These are phyloP conservation scores for Serrognathus titanus DNA, from an alignment of 2,888 invertebrate genomes.

Conservation along the genomic window DNA sequence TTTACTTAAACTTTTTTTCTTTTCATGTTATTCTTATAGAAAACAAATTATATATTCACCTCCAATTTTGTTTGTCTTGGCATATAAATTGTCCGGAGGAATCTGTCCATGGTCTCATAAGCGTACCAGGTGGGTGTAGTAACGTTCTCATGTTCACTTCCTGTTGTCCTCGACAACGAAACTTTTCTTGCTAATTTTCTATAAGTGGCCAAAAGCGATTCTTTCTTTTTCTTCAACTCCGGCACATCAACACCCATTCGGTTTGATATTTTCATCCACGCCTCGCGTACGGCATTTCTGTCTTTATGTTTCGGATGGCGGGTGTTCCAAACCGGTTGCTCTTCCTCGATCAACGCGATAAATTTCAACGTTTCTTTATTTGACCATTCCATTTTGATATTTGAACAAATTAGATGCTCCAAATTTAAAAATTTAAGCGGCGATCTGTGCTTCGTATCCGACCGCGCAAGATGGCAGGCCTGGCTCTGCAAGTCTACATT, in stretches of 20 bases:
- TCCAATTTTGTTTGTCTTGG: background rate
- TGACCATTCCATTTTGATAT: slow-evolving; percentile 1
- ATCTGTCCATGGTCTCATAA: slow-evolving; percentile 19
- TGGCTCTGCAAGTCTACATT: too few relatives aligned
- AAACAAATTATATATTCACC: too few relatives aligned
- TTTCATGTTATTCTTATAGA: too few relatives aligned
- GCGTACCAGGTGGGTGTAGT: slow-evolving; percentile 23
- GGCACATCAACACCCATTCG: slow-evolving; percentile 42
- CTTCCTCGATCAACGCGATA: slow-evolving; percentile 25
- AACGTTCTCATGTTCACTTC: slow-evolving; percentile 1
- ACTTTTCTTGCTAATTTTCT: slow-evolving; percentile 46
- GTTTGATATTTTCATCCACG: slow-evolving; percentile 49
- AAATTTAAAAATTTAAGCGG: too few relatives aligned
- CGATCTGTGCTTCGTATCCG: too few relatives aligned
- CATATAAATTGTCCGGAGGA: slow-evolving; percentile 5
- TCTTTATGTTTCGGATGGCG: slow-evolving; percentile 47
- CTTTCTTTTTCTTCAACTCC: slow-evolving; percentile 50
- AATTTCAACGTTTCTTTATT: slow-evolving; percentile 5
- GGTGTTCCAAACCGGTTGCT: slow-evolving; percentile 49
- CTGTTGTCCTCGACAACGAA: slow-evolving; percentile 18
- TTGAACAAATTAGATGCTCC: too few relatives aligned
- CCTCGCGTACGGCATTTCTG: slow-evolving; percentile 45
- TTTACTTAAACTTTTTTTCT: too few relatives aligned
- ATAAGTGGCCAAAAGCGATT: slow-evolving; percentile 51
- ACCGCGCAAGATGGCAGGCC: too few relatives aligned